phyloP scores from a whole-genome alignment of 1,140 invertebrate genomes.

The Rhagoletis pomonella region DNA sequence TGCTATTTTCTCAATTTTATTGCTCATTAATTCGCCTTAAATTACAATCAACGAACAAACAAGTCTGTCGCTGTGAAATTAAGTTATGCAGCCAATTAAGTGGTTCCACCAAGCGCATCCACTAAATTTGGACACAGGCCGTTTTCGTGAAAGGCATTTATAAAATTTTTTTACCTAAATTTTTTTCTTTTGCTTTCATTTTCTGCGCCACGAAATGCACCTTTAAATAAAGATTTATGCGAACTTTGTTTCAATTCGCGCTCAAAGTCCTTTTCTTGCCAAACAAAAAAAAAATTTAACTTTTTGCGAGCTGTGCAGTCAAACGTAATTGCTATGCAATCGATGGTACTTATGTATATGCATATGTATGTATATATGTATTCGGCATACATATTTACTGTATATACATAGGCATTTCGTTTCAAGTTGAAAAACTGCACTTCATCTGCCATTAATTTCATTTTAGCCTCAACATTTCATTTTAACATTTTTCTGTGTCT shows the following conservation, averaged over 20 bases:
- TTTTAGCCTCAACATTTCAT: conserved; percentile 47
- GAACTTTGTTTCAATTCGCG: background rate
- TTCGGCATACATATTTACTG: background rate
- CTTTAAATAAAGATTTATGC: conserved; percentile 13
- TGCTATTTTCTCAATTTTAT: conserved; percentile 30
- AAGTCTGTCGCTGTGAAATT: conserved; percentile 18
- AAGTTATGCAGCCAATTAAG: conserved; percentile 45
- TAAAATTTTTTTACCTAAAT: background rate
- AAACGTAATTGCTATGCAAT: conserved; percentile 6
- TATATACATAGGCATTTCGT: background rate
- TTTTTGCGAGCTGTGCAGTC: background rate
- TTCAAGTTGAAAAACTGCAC: background rate
- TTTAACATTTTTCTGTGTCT: conserved; percentile 14
- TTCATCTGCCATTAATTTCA: conserved; percentile 46
- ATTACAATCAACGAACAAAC: conserved; percentile 36
- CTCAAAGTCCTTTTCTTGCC: background rate
- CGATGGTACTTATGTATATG: background rate
- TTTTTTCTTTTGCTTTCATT: background rate
- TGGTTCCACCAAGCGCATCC: conserved; percentile 1
- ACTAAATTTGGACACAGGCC: background rate
- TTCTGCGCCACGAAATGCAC: background rate
- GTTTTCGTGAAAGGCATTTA: background rate
- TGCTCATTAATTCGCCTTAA: conserved; percentile 18
- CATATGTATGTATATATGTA: background rate
- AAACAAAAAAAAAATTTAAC: background rate